Evolutionary conservation across 2,797 vertebrate species (phyloP), one percentile per base, ranked within the genome.

Genomic region (Pipistrellus pygmaeus): DNA sequence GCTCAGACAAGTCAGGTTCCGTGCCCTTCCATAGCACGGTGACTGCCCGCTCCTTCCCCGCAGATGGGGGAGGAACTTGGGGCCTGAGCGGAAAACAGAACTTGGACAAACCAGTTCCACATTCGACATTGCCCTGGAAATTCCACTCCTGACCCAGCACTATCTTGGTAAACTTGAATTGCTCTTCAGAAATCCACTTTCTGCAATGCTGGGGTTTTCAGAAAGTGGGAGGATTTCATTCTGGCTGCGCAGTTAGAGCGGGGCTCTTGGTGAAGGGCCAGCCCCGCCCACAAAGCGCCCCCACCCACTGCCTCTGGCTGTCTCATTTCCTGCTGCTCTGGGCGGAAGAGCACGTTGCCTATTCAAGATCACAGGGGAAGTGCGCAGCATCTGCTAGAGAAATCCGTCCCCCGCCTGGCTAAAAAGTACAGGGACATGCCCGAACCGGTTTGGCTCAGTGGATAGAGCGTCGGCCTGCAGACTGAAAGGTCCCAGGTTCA

Each of bases 301-400:
- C 17, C 60, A 17, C 0, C 27, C 25, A 83, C 78, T 62, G 84
- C 81, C 96, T 84, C 69, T 92, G 90, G 57, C 64, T 23, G 48
- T 95, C 35, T 5, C 0, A 0, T 85, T 15, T 78, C 82, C 80
- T 38, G 55, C 2, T 76, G 46, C 27, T 38, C 77, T 6, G 38
- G 48, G 6, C n/a, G 55, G 32, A 80, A 76, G 13, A 92, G 21
- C 92, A 57, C 77, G 20, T 80, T 90, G 86, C 78, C 86, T 93
- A 81, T 0, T 20, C 18, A 96, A 95, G 71, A 64, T 12, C 69
- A 62, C 44, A 46, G 64, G 12, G 75, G 35, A 82, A 85, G 71
- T 83, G 48, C 76, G 51, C 66, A 95, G 71, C 60, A 62, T 53
- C 32, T 86, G 32, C 73, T 88, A 20, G 68, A 66, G 96, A 93